Percentiles rank a stretch among this genome's conserved stretches.
Conservation (phyloP, 37 sponge, comb jelly and placozoan species). For the Beroe forskalii region DNA sequence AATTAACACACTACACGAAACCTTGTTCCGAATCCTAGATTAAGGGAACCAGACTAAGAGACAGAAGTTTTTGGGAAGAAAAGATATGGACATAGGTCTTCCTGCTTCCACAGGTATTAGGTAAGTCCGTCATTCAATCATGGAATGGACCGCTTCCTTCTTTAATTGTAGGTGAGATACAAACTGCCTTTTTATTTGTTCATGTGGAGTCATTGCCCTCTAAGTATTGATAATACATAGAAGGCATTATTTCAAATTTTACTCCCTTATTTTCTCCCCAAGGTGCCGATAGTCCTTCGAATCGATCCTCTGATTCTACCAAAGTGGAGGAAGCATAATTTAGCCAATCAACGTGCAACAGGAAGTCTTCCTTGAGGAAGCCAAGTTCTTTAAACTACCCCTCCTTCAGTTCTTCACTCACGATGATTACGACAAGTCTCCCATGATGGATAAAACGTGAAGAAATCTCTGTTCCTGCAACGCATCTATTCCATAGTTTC, state of each 20-base stretch:
- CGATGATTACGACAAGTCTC: background rate
- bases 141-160: too few species aligned
- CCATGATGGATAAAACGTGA: background rate
- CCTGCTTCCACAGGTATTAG: too few species aligned
- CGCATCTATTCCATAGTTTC: background rate
- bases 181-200: background rate
- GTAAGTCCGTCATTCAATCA: too few species aligned
- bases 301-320: conserved; percentile 48
- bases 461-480: background rate
- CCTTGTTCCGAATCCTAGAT: too few species aligned
- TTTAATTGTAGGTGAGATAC: background rate
- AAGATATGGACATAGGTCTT: too few species aligned
- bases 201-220: background rate
- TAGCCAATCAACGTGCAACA: conserved; percentile 22
- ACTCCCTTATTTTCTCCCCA: background rate
- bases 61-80: too few species aligned
- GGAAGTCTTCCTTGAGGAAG: conserved; percentile 24
- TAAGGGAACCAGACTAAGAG: too few species aligned
- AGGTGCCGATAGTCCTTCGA: conserved; percentile 43
- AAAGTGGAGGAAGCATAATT: background rate
- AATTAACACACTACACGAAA: too few species aligned
- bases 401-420: background rate
- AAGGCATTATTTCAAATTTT: background rate
- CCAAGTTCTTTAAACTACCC: conserved; percentile 27
- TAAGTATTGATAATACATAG: background rate